Evolutionary conservation across 1,140 invertebrate species (phyloP), one percentile per base, ranked within the genome.

Genomic region (Ceratina japonica): DNA sequence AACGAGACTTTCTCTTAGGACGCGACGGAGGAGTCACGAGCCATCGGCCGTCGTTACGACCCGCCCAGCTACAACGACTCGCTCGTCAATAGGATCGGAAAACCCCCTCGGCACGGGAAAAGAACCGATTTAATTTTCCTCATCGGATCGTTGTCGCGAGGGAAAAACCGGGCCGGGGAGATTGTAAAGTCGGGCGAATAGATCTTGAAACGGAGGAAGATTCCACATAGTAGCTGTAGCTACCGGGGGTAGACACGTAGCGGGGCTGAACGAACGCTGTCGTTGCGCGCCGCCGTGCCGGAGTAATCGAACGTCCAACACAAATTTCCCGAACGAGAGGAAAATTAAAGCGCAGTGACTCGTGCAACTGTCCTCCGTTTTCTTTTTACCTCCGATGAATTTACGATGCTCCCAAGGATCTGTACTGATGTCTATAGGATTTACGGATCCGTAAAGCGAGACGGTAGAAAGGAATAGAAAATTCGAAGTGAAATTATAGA

Each of bases 1-100:
- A 44, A 83, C 68, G 44, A 66, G 68, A 84, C 82, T 84, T 83
- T 84, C 83, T 83, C 81, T 56, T 49, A 65, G 70, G 69, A 75
- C 37, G 37, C 37, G 37, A 44, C 70, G 80, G 78, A 75, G 37
- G 27, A 66, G 61, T 59, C 68, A 49, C 62, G 44, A 58, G 22
- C 59, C 75, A 65, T 66, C n/a, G 56, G 37, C 37, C 31, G 59
- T 52, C 70, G 76, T 75, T 75, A 64, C 54, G 56, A 68, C 69
- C 49, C 51, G 59, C 49, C 74, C 74, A 66, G 72, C 49, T 44
- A 44, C 37, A 44, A 0, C 62, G 52, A 54, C 56, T 71, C 68
- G 16, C 62, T 51, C 24, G 66, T 68, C 49, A n/a, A 63, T 31
- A 65, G 31, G 22, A 62, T 70, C 58, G 75, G 44, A 52, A 52